Evolutionary conservation across 2,797 vertebrate genomes (phyloP).

Genomic region (Manis pentadactyla): DNA sequence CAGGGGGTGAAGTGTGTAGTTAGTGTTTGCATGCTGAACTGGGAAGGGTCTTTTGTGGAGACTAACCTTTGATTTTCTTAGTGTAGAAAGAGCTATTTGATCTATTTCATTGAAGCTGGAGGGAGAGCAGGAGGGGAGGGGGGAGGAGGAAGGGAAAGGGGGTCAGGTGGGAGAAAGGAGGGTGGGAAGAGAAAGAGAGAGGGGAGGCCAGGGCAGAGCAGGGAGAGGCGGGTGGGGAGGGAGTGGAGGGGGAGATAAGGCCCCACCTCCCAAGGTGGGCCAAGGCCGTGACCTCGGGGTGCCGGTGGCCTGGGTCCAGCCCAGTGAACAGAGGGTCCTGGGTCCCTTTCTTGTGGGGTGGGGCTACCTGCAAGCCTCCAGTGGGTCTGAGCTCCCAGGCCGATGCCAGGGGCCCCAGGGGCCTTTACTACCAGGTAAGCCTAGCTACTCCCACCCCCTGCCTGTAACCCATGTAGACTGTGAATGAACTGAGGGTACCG

Average conservation of each 20-base stretch:
- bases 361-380: neutral
- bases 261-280: neutral
- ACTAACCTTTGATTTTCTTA: constrained; percentile 55
- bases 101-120: constrained; percentile 53
- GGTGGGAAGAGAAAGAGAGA: neutral
- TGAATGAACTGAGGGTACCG: neutral
- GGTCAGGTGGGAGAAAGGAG: neutral
- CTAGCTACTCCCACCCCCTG: neutral
- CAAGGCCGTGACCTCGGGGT: neutral
- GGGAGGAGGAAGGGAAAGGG: neutral
- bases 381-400: neutral
- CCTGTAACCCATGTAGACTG: neutral
- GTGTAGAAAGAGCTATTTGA: constrained; percentile 56
- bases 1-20: neutral
- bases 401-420: too few species aligned
- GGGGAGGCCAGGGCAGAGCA: too few species aligned
- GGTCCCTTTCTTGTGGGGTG: rapidly evolving
- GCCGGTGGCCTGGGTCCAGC: rapidly evolving
- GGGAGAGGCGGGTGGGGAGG: rapidly evolving
- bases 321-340: neutral
- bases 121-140: neutral
- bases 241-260: neutral
- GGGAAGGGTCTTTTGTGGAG: neutral
- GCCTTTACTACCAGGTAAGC: neutral
- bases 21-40: neutral